Base-by-base conservation (phyloP, 2,888 invertebrate species). In the Hipparchia semele region DNA sequence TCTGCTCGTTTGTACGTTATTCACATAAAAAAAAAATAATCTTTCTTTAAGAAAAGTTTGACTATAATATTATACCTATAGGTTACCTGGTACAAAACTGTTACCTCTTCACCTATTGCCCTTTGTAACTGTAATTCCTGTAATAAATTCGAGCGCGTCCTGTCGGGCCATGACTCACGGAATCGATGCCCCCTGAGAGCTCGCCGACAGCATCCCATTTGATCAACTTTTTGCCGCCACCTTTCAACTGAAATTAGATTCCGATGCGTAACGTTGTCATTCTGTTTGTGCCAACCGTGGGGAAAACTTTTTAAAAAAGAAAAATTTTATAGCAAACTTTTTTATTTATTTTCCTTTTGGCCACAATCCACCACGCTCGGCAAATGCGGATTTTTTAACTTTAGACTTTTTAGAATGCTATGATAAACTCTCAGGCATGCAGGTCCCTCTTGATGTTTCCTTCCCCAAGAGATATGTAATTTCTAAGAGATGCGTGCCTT, bases 211-310 rank as follows among this genome's bases (percentile, higher is more conserved):
- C 86, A 87, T 88, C 85, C 86, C 82, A 87, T 82, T 82, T 82
- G 86, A 90, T 88, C 86, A 84, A 87, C 81, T 91, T 93, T 93
- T 92, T 92, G 86, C 86, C 83, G 82, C 83, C 80, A 83, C 86
- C 85, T 87, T 88, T 87, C 85, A 84, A 86, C 84, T 84, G 83
- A 83, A 88, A 92, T 92, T 93, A 86, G 92, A 92, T 90, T 90
- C 89, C 87, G 89, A 88, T 85, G 86, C 84, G 85, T 83, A 86
- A 83, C 80, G 82, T 85, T 85, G 82, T 84, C 83, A 80, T 81
- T 82, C 74, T 58, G 70, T 74, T 45, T 74, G 66, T 74, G 64
- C 62, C 46, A 74, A 75, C 75, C 72, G 73, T 74, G 54, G 51
- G 53, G 53, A 4, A 39, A 39, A 39, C 70, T 51, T 65, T 68